Evolutionary conservation across 2,797 vertebrate genomes (phyloP), one percentile per base, ranked within the genome.

Genomic region (Yasuhikotakia modesta): DNA sequence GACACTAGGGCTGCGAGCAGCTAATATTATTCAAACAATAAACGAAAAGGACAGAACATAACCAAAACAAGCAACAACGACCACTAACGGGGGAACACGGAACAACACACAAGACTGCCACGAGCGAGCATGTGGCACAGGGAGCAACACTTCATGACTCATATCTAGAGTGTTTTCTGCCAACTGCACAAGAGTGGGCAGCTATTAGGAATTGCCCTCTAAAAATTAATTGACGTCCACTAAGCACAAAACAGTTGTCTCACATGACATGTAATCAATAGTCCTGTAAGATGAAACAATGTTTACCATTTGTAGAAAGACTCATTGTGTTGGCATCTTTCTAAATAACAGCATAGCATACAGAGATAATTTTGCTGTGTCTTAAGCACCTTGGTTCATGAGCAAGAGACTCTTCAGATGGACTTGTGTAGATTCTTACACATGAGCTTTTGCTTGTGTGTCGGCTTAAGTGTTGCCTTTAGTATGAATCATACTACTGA

Each of bases 381-480:
- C 30, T 55, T 17, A 60, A 69, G 22, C 71, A 55, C 65, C 46
- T 70, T 8, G 16, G 45, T 50, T 39, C 52, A 83, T 32, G 17
- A n/a, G 85, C 87, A 83, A 83, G 84, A 79, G 80, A 60, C 75
- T 64, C 75, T 13, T 32, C 69, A 24, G 71, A 43, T 61, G 24
- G 17, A n/a, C 50, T 67, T 27, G 27, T 65, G 70, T 48, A n/a
- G 22, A 11, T 69, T 61, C 55, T 50, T 58, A 22, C 39, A 48
- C 17, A 39, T 35, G 46, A 63, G 32, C 60, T 48, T 76, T 73
- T 57, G n/a, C 30, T 27, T 58, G 46, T 60, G 68, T 81, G 88
- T 92, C 91, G 92, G 86, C 32, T 78, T 87, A 85, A 88, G 82
- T 84, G 87, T 87, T 86, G 87, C 86, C 84, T 85, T 50, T 17